A percentile compares a stretch with the other conserved stretches of the same genome.
Evolutionary conservation across 1,140 invertebrate genomes (phyloP).

Genomic region (Euwallacea fornicatus): DNA sequence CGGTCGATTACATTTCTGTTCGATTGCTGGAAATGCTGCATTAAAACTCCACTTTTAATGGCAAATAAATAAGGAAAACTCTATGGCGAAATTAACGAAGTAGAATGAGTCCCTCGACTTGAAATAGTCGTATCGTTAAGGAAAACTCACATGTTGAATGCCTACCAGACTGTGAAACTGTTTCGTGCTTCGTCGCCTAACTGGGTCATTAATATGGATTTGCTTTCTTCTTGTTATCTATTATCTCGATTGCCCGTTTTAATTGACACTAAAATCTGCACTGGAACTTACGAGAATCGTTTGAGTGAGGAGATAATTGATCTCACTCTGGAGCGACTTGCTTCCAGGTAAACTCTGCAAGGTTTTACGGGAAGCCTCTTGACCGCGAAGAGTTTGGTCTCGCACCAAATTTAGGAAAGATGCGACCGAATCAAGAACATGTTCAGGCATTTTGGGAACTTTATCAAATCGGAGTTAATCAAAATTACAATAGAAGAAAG

Average conservation of each 20-base stretch:
- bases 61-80: conserved; percentile 5
- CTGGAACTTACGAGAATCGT: no score
- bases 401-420: no score
- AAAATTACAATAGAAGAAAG: no score
- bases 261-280: conserved; percentile 10
- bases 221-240: conserved; percentile 33
- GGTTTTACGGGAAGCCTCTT: no score
- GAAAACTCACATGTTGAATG: conserved; percentile 48
- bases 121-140: conserved; percentile 37
- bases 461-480: no score
- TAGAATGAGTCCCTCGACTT: neutral
- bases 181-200: conserved; percentile 45
- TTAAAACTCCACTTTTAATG: neutral
- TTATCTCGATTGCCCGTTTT: conserved; percentile 14
- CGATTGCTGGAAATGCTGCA: neutral
- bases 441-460: no score
- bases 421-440: no score
- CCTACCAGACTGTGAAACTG: conserved; percentile 46
- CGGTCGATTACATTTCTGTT: conserved; percentile 13
- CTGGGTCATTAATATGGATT: conserved; percentile 45
- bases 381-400: no score
- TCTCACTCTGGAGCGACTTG: no score
- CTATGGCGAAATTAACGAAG: neutral
- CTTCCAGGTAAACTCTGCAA: no score
- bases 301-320: no score